Percentiles rank a stretch among this genome's conserved stretches.
Evolutionary conservation across 2,113 vertebrate genomes (phyloP).

Genomic region (Sylvietta virens): DNA sequence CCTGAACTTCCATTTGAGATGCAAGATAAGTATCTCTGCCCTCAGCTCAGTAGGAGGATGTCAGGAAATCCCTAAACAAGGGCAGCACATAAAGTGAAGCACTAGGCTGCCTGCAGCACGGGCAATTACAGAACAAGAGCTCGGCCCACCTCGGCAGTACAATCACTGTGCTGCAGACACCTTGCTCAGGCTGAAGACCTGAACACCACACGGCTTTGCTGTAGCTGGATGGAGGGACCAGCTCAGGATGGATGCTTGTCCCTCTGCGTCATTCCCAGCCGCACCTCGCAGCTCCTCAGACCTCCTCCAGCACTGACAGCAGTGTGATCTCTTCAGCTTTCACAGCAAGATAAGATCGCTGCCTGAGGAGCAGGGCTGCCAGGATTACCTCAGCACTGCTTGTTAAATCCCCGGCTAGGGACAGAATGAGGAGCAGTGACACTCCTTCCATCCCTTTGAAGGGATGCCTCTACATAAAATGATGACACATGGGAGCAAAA

Average conservation of each 20-base stretch:
- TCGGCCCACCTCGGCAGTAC: not conserved
- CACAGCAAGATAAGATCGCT: not conserved
- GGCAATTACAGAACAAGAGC: not conserved
- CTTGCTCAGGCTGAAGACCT: not conserved
- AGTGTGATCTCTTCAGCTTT: not conserved
- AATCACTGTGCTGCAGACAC: not conserved
- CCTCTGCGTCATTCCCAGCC: not conserved
- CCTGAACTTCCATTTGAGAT: not conserved
- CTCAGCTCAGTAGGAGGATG: not conserved
- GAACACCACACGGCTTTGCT: not conserved
- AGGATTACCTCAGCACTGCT: not conserved
- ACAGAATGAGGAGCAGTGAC: not conserved
- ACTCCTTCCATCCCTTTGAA: constrained; percentile 1
- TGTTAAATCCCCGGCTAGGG: not conserved
- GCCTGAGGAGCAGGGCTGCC: not conserved
- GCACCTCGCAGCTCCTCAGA: not conserved
- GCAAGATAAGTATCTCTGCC: not conserved
- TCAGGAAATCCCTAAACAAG: not conserved
- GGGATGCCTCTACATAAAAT: not conserved
- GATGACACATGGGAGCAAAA: not conserved
- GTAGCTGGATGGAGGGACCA: not conserved
- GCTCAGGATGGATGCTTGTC: not conserved
- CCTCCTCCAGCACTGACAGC: not conserved
- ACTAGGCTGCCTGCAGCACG: not conserved
- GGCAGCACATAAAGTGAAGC: not conserved